Base-by-base conservation (phyloP, 2,113 vertebrate genomes). In the Scomber japonicus region DNA sequence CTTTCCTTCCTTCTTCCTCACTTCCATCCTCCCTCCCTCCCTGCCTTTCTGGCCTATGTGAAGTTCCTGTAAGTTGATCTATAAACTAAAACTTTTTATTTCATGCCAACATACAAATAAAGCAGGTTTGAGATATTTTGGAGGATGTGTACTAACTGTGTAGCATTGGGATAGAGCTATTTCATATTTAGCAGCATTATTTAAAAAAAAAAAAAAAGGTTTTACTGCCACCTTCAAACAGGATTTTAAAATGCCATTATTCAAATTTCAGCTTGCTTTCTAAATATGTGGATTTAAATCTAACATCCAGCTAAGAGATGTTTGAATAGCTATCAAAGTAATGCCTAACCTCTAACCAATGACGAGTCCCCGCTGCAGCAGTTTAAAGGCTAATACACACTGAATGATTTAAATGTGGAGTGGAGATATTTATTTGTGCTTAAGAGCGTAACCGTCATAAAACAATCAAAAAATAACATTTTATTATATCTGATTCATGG, bases 161-260 rank as follows among this genome's bases (percentile, higher is more conserved):
- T 19, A 11, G 35, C 19, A 17, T 51, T 4, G 19, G 50, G 5
- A 76, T 13, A n/a, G 35, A 65, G 51, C 16, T 0, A 1, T 65
- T 71, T 54, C 5, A 82, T 71, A 12, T 70, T 82, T 54, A 76
- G 59, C 24, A 16, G 15, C 12, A 35, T 8, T 35, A 35, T 35
- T 35, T 35, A 21, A 21, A 21, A 1, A 21, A 21, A 21, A 21
- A 21, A 35, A 35, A 35, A 35, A 35, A 35, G 35, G 35, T 35
- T 53, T 54, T n/a, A 54, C 15, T 54, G n/a, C 15, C 50, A n/a
- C 11, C 2, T 51, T 67, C 4, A 82, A 55, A 56, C 0, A 15
- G 62, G 49, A 49, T 79, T 75, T 79, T 70, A 74, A 64, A 79
- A 64, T 59, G 64, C 70, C 53, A 80, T 84, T 76, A 80, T 68